Conservation (phyloP, 2,797 vertebrate species). For the Enteromius viviparus region DNA sequence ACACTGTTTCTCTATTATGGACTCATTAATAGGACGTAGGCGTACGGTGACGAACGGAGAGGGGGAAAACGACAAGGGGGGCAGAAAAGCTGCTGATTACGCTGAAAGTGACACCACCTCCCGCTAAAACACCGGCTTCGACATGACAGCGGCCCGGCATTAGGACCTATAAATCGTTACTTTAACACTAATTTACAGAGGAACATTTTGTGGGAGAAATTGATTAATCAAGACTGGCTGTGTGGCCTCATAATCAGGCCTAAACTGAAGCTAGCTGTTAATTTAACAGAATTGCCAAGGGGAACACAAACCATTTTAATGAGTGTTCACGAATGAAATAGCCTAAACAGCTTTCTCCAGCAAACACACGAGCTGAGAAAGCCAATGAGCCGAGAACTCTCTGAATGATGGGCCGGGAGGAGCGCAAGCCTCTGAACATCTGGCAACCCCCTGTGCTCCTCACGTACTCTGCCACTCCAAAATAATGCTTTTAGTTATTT, state of each 20-base stretch:
- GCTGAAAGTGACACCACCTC: constrained; percentile 81
- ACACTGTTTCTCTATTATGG: constrained; percentile 89
- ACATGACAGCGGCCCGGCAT: constrained; percentile 85
- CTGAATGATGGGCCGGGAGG: constrained; percentile 76
- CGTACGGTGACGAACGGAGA: constrained; percentile 78
- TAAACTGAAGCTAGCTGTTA: constrained; percentile 81
- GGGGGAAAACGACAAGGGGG: constrained; percentile 73
- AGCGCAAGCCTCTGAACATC: constrained; percentile 78
- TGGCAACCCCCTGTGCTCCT: constrained; percentile 82
- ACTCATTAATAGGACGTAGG: constrained; percentile 86
- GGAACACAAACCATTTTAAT: constrained; percentile 89
- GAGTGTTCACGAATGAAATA: constrained; percentile 84
- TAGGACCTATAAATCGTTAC: constrained; percentile 81
- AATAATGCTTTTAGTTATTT: constrained; percentile 58
- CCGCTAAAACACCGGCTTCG: constrained; percentile 82
- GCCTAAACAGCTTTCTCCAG: constrained; percentile 82
- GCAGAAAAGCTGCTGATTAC: constrained; percentile 84
- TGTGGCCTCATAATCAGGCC: constrained; percentile 85
- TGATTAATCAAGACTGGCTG: constrained; percentile 83
- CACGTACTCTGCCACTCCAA: constrained; percentile 70
- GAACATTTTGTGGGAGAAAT: constrained; percentile 79
- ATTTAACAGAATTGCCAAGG: constrained; percentile 83
- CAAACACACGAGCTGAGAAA: constrained; percentile 77
- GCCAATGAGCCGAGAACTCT: constrained; percentile 79
- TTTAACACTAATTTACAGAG: constrained; percentile 80